Percentiles rank a stretch among this genome's conserved stretches.
phyloP scores from a whole-genome alignment of 1,140 invertebrate genomes.

The Macrostomum lignano region DNA sequence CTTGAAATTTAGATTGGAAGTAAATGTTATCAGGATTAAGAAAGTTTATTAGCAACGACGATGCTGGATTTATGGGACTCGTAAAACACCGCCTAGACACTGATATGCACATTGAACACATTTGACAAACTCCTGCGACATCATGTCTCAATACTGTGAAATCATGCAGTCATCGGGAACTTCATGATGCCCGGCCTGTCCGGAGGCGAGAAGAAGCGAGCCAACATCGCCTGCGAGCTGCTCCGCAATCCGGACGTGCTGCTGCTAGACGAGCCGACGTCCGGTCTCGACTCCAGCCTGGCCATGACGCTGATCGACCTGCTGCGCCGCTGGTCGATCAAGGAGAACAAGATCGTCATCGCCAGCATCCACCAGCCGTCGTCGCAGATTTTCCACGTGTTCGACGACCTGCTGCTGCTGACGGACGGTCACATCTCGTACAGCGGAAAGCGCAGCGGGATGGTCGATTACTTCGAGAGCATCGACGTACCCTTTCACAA shows the following conservation, averaged over 20 bases:
- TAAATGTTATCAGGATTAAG: too few relatives aligned
- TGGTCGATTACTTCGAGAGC: slow-evolving; percentile 9
- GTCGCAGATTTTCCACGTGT: slow-evolving; percentile 71
- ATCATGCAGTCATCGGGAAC: slow-evolving; percentile 41
- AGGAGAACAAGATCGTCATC: slow-evolving; percentile 57
- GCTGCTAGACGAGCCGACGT: slow-evolving; percentile 50
- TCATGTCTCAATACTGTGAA: neutral
- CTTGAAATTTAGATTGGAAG: too few relatives aligned
- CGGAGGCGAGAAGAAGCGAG: slow-evolving; percentile 55
- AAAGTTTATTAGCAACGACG: slow-evolving; percentile 41
- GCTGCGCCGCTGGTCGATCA: slow-evolving; percentile 40
- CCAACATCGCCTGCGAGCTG: slow-evolving; percentile 55
- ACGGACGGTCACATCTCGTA: neutral
- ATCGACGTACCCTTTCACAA: slow-evolving; percentile 28
- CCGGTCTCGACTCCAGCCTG: slow-evolving; percentile 55
- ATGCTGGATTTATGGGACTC: slow-evolving; percentile 43
- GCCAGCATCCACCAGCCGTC: slow-evolving; percentile 89
- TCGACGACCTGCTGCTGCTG: slow-evolving; percentile 36
- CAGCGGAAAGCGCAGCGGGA: slow-evolving; percentile 5
- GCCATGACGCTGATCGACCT: slow-evolving; percentile 43
- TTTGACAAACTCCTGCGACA: neutral
- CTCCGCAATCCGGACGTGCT: slow-evolving; percentile 54
- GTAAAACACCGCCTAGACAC: slow-evolving; percentile 42
- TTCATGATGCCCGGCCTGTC: slow-evolving; percentile 46
- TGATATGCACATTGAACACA: neutral